Evolutionary conservation across 2,888 invertebrate genomes (phyloP).

Genomic region (Noctua janthina): DNA sequence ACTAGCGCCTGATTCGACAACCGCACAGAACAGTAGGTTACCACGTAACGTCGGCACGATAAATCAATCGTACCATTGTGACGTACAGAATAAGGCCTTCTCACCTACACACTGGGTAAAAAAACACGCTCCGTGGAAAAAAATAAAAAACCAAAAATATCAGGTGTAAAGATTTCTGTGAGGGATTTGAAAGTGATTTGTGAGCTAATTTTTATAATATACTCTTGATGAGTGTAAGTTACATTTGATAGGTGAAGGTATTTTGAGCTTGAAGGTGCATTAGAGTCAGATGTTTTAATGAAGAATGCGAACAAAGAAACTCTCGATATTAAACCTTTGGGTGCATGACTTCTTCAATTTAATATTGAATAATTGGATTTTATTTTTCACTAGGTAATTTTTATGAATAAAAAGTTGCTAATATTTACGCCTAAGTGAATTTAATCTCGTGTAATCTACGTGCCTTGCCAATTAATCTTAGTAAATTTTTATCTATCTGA

Average conservation of each 20-base stretch:
- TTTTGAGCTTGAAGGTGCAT: constrained; percentile 1
- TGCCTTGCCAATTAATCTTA: constrained; percentile 5
- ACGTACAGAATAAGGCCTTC: constrained; percentile 74
- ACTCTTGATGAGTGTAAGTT: constrained; percentile 56
- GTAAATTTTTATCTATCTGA: background rate
- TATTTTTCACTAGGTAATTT: background rate
- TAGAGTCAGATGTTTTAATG: background rate
- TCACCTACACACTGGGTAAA: constrained; percentile 71
- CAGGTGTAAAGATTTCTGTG: constrained; percentile 49
- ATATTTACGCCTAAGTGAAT: background rate
- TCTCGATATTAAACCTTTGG: background rate
- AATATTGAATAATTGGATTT: background rate
- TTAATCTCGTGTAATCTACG: background rate
- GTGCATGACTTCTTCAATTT: background rate
- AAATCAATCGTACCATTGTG: constrained; percentile 86
- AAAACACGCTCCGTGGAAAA: constrained; percentile 54
- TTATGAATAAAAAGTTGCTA: background rate
- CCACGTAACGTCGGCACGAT: constrained; percentile 81
- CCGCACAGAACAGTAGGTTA: constrained; percentile 74
- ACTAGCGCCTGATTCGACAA: constrained; percentile 71
- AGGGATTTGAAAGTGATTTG: constrained; percentile 62
- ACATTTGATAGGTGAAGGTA: constrained; percentile 35
- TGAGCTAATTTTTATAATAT: constrained; percentile 60
- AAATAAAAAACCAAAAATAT: constrained; percentile 52
- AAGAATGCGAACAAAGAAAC: background rate